phyloP scores from a whole-genome alignment of 1,140 invertebrate species.

The Hypothenemus hampei region DNA sequence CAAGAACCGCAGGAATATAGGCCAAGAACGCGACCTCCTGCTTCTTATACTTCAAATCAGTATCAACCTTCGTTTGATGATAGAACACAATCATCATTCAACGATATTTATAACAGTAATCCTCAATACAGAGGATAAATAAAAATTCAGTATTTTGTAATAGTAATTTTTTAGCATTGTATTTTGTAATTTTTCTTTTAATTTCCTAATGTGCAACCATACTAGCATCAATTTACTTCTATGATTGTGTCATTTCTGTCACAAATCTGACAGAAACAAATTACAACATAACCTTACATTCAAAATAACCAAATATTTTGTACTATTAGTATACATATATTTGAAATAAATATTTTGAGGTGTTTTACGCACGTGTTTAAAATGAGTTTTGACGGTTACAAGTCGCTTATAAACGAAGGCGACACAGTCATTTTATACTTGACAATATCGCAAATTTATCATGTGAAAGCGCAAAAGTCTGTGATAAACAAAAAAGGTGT shows the following conservation, averaged over 20 bases:
- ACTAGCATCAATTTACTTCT: too few species aligned
- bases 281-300: too few species aligned
- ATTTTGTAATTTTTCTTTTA: too few species aligned
- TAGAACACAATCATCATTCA: background rate
- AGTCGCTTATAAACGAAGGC: slow-evolving; percentile 78
- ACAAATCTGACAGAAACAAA: too few species aligned
- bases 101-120: too few species aligned
- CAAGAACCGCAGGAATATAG: background rate
- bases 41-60: background rate
- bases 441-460: slow-evolving; percentile 76
- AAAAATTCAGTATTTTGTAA: background rate
- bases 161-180: too few species aligned
- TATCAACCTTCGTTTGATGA: background rate
- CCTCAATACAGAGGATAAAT: background rate
- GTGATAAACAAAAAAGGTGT: slow-evolving; percentile 73
- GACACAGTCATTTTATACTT: slow-evolving; percentile 91
- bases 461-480: slow-evolving; percentile 66
- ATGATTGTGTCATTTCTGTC: too few species aligned
- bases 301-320: too few species aligned
- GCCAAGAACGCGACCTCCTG: slow-evolving; percentile 3
- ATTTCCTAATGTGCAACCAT: too few species aligned
- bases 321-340: too few species aligned
- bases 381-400: slow-evolving; percentile 85
- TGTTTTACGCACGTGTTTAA: too few species aligned
- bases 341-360: too few species aligned